Conservation (phyloP, 2,113 vertebrate genomes). For the Sorex fumeus region DNA sequence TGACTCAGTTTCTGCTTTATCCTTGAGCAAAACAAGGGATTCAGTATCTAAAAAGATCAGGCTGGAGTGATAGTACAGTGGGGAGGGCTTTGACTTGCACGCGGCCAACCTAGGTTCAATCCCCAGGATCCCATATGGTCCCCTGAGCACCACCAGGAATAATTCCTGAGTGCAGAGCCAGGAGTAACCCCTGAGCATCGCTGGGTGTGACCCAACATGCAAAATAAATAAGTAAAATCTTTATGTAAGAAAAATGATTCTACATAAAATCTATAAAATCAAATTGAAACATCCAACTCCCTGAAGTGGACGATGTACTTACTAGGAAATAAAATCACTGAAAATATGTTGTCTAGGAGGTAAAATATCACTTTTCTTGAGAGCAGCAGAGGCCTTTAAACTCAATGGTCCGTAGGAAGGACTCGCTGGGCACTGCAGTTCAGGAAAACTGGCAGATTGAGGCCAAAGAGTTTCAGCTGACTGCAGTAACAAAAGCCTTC, state of each 20-base stretch:
- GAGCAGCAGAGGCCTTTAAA: too few species aligned
- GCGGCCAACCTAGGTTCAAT: too few species aligned
- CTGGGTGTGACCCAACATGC: too few species aligned
- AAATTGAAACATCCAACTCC: constrained; percentile 32
- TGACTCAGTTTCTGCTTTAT: too few species aligned
- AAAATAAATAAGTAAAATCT: neutral
- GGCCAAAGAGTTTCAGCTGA: neutral
- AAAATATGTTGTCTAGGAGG: neutral
- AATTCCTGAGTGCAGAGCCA: too few species aligned
- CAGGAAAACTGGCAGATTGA: constrained; percentile 37
- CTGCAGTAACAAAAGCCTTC: constrained; percentile 12
- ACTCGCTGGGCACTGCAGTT: neutral
- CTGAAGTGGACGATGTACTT: neutral
- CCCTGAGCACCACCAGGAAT: too few species aligned
- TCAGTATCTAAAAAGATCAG: too few species aligned
- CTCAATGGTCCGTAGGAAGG: neutral
- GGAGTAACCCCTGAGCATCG: too few species aligned
- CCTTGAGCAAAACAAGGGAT: too few species aligned
- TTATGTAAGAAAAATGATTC: constrained; percentile 3
- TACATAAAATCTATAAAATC: constrained; percentile 1
- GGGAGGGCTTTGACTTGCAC: too few species aligned
- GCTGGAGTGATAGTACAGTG: too few species aligned
- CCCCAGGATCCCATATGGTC: too few species aligned
- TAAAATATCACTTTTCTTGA: constrained; percentile 44
- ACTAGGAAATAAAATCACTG: neutral